Base-by-base conservation (phyloP, 2,797 vertebrate genomes). In the Brachymystax lenok region DNA sequence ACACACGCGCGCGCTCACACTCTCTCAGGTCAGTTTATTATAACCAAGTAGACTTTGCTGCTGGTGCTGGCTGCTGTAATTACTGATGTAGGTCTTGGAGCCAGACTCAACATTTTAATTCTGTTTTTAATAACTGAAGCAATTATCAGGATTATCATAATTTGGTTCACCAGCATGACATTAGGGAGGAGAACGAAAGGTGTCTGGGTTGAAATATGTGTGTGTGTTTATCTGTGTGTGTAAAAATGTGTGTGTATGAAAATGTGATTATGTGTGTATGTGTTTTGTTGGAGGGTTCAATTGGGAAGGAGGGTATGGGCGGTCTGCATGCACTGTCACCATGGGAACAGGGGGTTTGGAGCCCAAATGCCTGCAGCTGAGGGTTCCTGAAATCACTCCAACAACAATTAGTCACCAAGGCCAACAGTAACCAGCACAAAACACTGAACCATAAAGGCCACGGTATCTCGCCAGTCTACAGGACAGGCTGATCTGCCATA, bases 71-170 rank as follows among this genome's bases (percentile, higher is more conserved):
- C 40, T 56, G 28, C 27, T 90, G 84, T 90, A 91, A 93, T 94
- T 92, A 92, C 85, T 85, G 80, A 61, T 77, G 63, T 73, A 75
- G 74, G 84, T 87, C 92, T 91, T 70, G 78, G 46, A 92, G 92
- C 92, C 46, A 54, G 71, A 54, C 74, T 73, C 69, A 50, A 66
- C 74, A 87, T 90, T 92, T 87, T 87, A 91, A 93, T 93, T 87
- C 83, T 70, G 84, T 90, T 89, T 78, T 73, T 82, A 90, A 88
- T 88, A 87, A 91, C 86, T 89, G 90, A 83, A 82, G 83, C 78
- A 85, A 82, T 90, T 90, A 85, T 56, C 74, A 51, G 50, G 35
- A 21, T 56, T 17, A 56, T 59, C 67, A 69, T 56, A 28, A n/a
- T 59, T 35, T 19, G 30, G 7, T 51, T 59, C 74, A 76, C 19